Conservation (phyloP, 92 coral and sea anemone species). For the Heteractis magnifica region DNA sequence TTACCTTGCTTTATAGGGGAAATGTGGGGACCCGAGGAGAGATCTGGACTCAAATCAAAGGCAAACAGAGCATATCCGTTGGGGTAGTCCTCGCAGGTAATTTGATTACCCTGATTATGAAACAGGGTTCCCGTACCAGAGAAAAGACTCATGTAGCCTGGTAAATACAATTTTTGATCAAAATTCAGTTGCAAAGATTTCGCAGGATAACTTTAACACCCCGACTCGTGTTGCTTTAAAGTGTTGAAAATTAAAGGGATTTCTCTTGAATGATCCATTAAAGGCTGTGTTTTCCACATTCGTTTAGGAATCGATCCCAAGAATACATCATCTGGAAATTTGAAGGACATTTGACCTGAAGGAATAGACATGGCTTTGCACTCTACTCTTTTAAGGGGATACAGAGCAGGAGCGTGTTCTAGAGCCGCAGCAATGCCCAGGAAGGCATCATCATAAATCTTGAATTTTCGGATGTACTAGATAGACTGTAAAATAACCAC, state of each 20-base stretch:
- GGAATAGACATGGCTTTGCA: neutral
- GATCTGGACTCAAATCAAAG: neutral
- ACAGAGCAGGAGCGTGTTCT: neutral
- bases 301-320: too few species aligned
- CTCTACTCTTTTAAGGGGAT: neutral
- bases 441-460: too few species aligned
- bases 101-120: too few species aligned
- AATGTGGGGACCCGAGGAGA: neutral
- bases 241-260: too few species aligned
- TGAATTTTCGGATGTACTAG: neutral
- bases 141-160: neutral
- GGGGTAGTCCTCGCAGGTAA: neutral
- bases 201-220: neutral
- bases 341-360: neutral
- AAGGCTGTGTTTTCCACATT: neutral
- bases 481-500: neutral
- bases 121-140: too few species aligned
- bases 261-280: neutral
- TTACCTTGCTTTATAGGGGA: neutral
- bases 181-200: slow-evolving; percentile 7
- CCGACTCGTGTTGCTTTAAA: too few species aligned
- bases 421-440: too few species aligned
- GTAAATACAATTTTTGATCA: neutral
- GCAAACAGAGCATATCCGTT: too few species aligned
- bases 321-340: neutral